phyloP scores from a whole-genome alignment of 1,140 invertebrate species.

The Microplitis mediator region DNA sequence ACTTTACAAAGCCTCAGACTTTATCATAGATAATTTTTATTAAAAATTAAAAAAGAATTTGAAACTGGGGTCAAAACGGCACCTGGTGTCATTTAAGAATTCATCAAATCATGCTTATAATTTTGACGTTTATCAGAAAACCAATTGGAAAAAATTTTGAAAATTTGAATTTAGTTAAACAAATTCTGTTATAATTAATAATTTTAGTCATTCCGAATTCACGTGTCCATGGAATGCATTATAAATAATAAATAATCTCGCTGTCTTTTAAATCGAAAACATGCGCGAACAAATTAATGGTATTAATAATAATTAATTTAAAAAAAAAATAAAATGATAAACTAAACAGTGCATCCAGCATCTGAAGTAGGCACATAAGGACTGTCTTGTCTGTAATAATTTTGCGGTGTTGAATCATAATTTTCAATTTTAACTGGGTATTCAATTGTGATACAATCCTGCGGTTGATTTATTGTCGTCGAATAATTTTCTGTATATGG shows the following conservation, averaged over 20 bases:
- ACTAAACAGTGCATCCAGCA: conserved; percentile 57
- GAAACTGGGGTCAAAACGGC: no score
- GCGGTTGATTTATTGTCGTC: conserved; percentile 49
- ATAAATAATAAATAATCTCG: neutral
- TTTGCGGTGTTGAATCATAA: conserved; percentile 46
- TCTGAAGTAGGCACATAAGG: conserved; percentile 54
- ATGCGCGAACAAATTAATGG: neutral
- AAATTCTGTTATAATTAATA: neutral
- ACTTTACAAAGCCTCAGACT: no score
- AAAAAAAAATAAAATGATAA: neutral
- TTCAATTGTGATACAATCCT: conserved; percentile 49
- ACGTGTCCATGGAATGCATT: no score
- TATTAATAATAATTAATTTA: neutral
- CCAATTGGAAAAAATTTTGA: neutral
- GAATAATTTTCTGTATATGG: conserved; percentile 58
- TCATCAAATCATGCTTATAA: no score
- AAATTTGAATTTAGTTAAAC: no score
- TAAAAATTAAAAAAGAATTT: no score
- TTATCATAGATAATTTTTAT: no score
- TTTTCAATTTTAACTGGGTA: conserved; percentile 58
- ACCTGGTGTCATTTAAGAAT: no score
- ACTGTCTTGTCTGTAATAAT: conserved; percentile 56
- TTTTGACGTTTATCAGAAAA: neutral
- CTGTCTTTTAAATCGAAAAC: conserved; percentile 1
- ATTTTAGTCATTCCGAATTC: neutral